Evolutionary conservation across 2,797 vertebrate genomes (phyloP), one percentile per base, ranked within the genome.

Genomic region (Eutrigla gurnardus): DNA sequence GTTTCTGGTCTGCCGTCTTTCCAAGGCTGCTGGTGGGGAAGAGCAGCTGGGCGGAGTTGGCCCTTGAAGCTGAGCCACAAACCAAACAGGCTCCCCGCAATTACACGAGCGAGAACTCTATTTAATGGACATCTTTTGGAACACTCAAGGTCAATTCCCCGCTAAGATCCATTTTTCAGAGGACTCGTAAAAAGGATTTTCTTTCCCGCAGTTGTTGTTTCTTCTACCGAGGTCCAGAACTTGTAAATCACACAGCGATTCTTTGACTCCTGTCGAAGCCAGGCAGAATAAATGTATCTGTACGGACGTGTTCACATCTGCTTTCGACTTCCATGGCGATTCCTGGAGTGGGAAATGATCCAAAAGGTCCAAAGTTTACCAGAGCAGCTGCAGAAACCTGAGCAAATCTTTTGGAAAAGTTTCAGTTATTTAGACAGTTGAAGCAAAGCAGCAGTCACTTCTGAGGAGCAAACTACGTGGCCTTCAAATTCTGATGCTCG

Each of bases 61-160:
- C 64, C 73, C 13, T 15, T 4, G 4, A 65, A 65, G 63, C 66
- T 37, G 52, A 70, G 81, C 76, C 64, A 61, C 53, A 45, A 64
- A 83, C 43, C 57, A 68, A 73, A 59, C 45, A 37, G 66, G 70
- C 65, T 57, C 70, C 57, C 42, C 65, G 59, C 67, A 82, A 62
- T 75, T 55, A 67, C 61, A 73, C 45, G 32, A 70, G 43, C 33
- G 43, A 69, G 63, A 37, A 50, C 52, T 62, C 33, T 57, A 11
- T 57, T 43, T 14, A 70, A 50, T 32, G 25, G 61, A 37, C 75
- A 68, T 55, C 35, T 33, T 49, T 12, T 40, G 17, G 33, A 74
- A 40, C 52, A n/a, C 55, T 50, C 11, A 8, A 55, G 65, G 54
- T 67, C 65, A 42, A 52, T 36, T 54, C 9, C 42, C 40, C 12